Conservation (phyloP, 64 coral and sea anemone genomes). For the Anthopleura sola region DNA sequence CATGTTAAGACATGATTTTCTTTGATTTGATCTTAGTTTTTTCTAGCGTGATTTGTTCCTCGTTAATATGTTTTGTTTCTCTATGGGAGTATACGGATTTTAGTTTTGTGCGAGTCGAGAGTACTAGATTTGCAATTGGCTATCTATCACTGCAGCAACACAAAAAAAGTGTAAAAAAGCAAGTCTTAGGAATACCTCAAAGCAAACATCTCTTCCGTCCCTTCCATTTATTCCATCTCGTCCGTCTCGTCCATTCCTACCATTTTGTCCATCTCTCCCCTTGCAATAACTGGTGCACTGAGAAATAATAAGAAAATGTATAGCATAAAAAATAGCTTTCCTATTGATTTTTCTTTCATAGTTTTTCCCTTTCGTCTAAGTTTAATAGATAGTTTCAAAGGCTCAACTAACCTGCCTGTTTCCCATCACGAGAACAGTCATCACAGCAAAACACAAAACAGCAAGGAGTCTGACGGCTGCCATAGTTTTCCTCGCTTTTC, state of each 20-base stretch:
- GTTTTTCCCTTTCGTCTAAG: too few relatives aligned
- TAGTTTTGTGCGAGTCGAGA: too few relatives aligned
- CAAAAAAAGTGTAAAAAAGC: too few relatives aligned
- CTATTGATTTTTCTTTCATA: background rate
- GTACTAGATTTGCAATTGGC: too few relatives aligned
- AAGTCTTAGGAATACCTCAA: too few relatives aligned
- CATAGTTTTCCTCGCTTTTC: background rate
- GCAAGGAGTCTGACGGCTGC: background rate
- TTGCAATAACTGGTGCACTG: background rate
- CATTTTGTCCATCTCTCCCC: background rate
- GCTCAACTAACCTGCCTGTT: background rate
- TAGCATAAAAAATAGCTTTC: background rate
- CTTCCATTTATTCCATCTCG: background rate
- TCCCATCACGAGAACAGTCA: background rate
- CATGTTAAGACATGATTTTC: too few relatives aligned
- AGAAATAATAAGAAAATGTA: too few relatives aligned
- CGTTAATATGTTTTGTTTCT: too few relatives aligned
- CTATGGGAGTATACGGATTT: too few relatives aligned
- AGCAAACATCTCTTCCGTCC: slow-evolving; percentile 8
- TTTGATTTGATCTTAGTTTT: too few relatives aligned
- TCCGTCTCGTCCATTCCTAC: background rate
- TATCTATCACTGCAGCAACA: too few relatives aligned
- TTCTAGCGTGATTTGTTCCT: too few relatives aligned
- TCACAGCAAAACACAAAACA: background rate
- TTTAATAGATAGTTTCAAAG: background rate